Percentiles rank a stretch among this genome's conserved stretches.
Evolutionary conservation across 2,797 vertebrate genomes (phyloP).

Genomic region (Crenichthys baileyi): DNA sequence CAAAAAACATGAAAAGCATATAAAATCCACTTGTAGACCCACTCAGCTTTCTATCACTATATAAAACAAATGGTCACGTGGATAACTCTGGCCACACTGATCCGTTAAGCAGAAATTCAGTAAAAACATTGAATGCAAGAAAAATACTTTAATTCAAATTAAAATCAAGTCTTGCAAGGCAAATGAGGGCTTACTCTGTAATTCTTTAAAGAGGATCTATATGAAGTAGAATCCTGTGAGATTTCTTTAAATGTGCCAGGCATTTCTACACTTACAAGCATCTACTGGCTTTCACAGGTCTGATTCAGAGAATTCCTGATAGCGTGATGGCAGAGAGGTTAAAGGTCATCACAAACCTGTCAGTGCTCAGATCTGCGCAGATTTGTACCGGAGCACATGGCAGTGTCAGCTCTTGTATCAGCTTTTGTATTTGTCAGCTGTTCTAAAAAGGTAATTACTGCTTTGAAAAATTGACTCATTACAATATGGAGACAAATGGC

Average conservation of each 20-base stretch:
- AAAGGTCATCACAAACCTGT: slow-evolving; percentile 69
- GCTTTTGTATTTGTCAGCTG: slow-evolving; percentile 78
- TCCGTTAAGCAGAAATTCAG: background rate
- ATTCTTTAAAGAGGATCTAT: background rate
- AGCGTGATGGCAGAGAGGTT: slow-evolving; percentile 71
- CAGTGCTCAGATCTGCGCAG: slow-evolving; percentile 16
- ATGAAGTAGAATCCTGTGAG: background rate
- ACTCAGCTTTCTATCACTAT: slow-evolving; percentile 5
- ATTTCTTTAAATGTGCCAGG: background rate
- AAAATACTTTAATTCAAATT: background rate
- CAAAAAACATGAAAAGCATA: slow-evolving; percentile 20
- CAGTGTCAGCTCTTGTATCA: background rate
- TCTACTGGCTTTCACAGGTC: slow-evolving; percentile 63
- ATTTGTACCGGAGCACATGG: slow-evolving; percentile 6
- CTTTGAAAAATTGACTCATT: slow-evolving; percentile 74
- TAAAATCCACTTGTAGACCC: slow-evolving; percentile 10
- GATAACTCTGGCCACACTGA: background rate
- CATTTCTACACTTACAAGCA: slow-evolving; percentile 21
- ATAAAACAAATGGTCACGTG: slow-evolving; percentile 27
- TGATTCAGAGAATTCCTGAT: slow-evolving; percentile 79
- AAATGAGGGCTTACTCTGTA: background rate
- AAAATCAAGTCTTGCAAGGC: background rate
- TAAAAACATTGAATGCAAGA: background rate
- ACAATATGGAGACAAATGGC: slow-evolving; percentile 75
- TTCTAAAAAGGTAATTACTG: slow-evolving; percentile 72